Evolutionary conservation across 1,140 invertebrate genomes (phyloP), one percentile per base, ranked within the genome.

Genomic region (Ceratoteleas bidentatus): DNA sequence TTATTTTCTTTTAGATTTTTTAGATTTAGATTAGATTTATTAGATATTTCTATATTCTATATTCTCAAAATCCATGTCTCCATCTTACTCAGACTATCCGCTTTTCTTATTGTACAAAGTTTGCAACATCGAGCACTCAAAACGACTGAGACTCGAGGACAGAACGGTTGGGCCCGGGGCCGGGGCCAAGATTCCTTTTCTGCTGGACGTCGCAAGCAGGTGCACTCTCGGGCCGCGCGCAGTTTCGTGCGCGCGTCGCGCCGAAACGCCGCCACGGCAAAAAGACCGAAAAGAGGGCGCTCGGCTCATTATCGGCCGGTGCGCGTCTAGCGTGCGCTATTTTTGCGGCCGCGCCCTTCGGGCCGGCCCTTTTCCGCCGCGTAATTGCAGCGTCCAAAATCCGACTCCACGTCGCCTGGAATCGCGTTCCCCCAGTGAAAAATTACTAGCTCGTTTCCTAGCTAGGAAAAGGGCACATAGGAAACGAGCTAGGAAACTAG

Each of bases 171-270:
- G 50, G 68, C 62, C 58, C 58, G 45, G 58, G 58, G 34, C 45
- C 54, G 49, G 64, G 61, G 74, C 61, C 68, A 54, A 82, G 75
- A 76, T 73, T 66, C 72, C 64, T 80, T 82, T 79, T 82, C 75
- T 82, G 75, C 76, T 76, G 62, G 56, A 75, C 66, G 69, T 78
- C 40, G 54, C 57, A 81, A 72, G 83, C 83, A 84, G 83, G 83
- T 81, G 83, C 76, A 77, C 79, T 75, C 80, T 81, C 83, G 61
- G 78, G 76, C 64, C 81, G 76, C 76, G 72, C 50, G 62, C 77
- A 38, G 74, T 70, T 78, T 81, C 57, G 75, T 72, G 69, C 58
- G 69, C 49, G 65, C 60, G 66, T 84, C 75, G 65, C 24, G 24
- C 24, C 24, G 24, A 24, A 82, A 81, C 40, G 73, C 38, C 54